phyloP scores from a whole-genome alignment of 2,888 invertebrate genomes.

The Girardia tigrina region DNA sequence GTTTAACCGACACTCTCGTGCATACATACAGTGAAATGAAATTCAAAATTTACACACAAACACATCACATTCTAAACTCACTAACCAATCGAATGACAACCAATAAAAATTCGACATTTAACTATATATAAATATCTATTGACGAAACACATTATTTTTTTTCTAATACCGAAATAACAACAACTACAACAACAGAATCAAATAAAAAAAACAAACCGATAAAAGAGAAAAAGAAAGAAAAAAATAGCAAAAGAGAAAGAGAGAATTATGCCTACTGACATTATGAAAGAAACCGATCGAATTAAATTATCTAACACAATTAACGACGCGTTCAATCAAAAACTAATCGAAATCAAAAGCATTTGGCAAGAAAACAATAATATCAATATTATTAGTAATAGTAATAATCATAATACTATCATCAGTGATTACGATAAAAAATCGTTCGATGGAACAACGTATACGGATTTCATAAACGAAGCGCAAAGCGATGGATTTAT shows the following conservation, averaged over 20 bases:
- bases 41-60: no score
- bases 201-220: no score
- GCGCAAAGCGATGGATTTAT: slow-evolving; percentile 32
- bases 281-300: slow-evolving; percentile 23
- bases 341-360: neutral
- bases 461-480: neutral
- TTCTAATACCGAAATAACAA: no score
- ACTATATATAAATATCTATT: slow-evolving; percentile 11
- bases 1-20: no score
- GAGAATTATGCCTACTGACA: slow-evolving; percentile 16
- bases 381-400: no score
- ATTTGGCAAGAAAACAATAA: slow-evolving; percentile 11
- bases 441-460: neutral
- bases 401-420: no score
- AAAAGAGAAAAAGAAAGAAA: no score
- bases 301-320: neutral
- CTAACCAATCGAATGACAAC: neutral
- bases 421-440: neutral
- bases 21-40: no score
- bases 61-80: no score
- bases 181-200: no score
- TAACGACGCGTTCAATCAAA: neutral
- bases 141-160: neutral
- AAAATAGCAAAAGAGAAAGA: no score
- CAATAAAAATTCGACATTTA: neutral